Evolutionary conservation across 2,797 vertebrate species (phyloP).

Genomic region (Cossypha caffra): DNA sequence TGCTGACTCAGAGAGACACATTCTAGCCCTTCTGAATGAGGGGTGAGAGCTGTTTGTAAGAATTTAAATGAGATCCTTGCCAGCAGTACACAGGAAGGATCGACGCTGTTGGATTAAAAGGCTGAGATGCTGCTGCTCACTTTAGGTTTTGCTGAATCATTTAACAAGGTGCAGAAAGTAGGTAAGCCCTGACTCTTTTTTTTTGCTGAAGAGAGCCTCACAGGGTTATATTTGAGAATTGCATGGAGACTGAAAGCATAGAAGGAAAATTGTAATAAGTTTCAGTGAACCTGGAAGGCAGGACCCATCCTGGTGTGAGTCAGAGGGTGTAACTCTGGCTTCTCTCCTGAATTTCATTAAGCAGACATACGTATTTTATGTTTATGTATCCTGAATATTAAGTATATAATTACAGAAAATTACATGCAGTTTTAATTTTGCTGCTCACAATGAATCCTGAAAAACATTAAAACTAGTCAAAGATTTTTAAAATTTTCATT

Average conservation of each 20-base stretch:
- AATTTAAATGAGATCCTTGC: slow-evolving; percentile 1
- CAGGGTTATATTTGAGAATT: slow-evolving; percentile 51
- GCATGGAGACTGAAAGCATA: neutral
- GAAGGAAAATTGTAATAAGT: slow-evolving; percentile 23
- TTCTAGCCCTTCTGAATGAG: neutral
- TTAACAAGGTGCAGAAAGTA: neutral
- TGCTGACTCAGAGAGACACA: neutral
- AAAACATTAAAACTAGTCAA: neutral
- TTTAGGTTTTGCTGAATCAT: slow-evolving; percentile 39
- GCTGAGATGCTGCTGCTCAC: neutral
- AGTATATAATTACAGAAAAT: slow-evolving; percentile 40
- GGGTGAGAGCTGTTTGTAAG: neutral
- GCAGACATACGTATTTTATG: neutral
- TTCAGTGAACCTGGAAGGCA: slow-evolving; percentile 43
- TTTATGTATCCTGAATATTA: slow-evolving; percentile 26
- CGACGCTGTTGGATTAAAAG: neutral
- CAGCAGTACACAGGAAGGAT: neutral
- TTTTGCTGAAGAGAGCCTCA: slow-evolving; percentile 46
- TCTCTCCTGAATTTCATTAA: slow-evolving; percentile 31
- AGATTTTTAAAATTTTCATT: neutral
- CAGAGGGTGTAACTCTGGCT: slow-evolving; percentile 44
- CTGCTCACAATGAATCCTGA: neutral
- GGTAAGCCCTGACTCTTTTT: neutral
- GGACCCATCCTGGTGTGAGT: slow-evolving; percentile 5
- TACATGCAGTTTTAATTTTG: neutral